Base-by-base conservation (phyloP, 2,888 invertebrate species). In the Cosmia pyralina region DNA sequence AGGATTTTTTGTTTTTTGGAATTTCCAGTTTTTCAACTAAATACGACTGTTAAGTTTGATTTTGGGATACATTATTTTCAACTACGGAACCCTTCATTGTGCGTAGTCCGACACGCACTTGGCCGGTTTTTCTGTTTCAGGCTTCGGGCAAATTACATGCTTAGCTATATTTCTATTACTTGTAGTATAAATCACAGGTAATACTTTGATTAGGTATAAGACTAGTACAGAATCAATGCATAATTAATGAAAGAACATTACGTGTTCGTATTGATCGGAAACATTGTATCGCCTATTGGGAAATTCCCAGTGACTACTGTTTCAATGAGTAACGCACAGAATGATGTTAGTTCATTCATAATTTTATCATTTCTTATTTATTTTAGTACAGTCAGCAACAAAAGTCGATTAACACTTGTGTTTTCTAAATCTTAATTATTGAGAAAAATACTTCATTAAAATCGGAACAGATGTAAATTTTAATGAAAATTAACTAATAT, bases 271-370 rank as follows among this genome's bases (percentile, higher is more conserved):
- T 59, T 67, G 53, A 74, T 59, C 1, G 38, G 50, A 11, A 46
- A 66, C 53, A 46, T 55, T 0, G n/a, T 28, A 34, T 1, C 4
- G 17, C 41, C 28, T 44, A 10, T 17, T 67, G 78, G 74, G 80
- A 34, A 62, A 19, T 64, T 69, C 69, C 82, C 59, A 81, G 6
- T 76, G 59, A 81, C 19, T 65, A 38, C 13, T 5, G 50, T 44
- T 46, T n/a, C 13, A 28, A 60, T 68, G 67, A 81, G 44, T 64
- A 81, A 60, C 10, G 6, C 41, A 17, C n/a, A 8, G 13, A 63
- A 63, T 48, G 0, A 11, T 63, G 1, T 34, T 28, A n/a, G 11
- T 34, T 58, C 13, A n/a, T 48, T 75, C 10, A 38, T 67, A 22
- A 22, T 46, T 48, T 73, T 38, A 34, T 38, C 2, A 50, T 57